Base-by-base conservation (phyloP, 2,797 vertebrate genomes). In the Eospalax fontanierii region DNA sequence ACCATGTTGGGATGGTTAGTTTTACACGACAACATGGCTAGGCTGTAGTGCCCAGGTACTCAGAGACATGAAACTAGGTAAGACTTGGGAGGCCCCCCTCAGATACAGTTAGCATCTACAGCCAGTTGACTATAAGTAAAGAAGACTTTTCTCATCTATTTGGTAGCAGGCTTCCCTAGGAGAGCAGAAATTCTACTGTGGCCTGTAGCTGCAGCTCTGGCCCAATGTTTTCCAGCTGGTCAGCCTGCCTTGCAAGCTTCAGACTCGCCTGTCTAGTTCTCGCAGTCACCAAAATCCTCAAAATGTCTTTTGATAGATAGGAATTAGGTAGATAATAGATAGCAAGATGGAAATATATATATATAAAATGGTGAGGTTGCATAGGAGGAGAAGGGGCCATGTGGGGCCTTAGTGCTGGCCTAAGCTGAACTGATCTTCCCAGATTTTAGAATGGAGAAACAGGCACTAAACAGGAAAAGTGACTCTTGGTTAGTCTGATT, bases 221-320 rank as follows among this genome's bases (percentile, higher is more conserved):
- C 19, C 75, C 1, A 26, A 3, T 81, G 66, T 10, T 21, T 28
- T 74, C 68, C 21, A 65, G 46, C 50, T 57, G 22, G 43, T 43
- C 9, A 7, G 19, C 24, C 71, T 81, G 73, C 19, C 66, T 46
- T 40, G 8, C 18, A 71, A 30, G 46, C 65, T 66, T 59, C 28
- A 50, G 46, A 87, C 38, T 63, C 46, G 14, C 28, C 79, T 65
- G 26, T 15, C 68, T 28, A 26, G 75, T 81, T 38, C 38, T 28
- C 16, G 78, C 33, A 59, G 40, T 63, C 28, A 7, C 6, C 33
- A 66, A n/a, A 80, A 61, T 86, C 57, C 70, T 92, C 30, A 15
- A 93, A 94, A 68, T 63, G 46, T 70, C 38, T 71, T 66, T 94
- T 86, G 70, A 59, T 38, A 75, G 71, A 24, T 40, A 38, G 63